Conservation (phyloP, 2,797 vertebrate species). For the Gadopsis marmoratus region DNA sequence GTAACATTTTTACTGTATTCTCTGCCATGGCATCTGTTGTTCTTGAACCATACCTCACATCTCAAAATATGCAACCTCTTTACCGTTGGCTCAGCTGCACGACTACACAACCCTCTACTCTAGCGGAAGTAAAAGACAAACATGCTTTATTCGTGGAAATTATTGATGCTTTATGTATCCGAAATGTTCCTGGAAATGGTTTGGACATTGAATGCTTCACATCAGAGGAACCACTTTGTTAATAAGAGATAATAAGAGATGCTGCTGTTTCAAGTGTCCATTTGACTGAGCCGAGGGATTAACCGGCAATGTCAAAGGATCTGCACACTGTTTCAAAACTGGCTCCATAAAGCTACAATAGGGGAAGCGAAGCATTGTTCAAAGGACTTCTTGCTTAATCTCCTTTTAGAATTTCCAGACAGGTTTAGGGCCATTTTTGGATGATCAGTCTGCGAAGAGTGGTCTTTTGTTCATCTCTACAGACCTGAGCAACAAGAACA, state of each 20-base stretch:
- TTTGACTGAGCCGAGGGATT: conserved; percentile 71
- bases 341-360: conserved; percentile 67
- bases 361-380: conserved; percentile 74
- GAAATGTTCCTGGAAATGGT: conserved; percentile 20
- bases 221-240: conserved; percentile 50
- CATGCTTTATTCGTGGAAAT: conserved; percentile 12
- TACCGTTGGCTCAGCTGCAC: conserved; percentile 40
- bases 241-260: conserved; percentile 59
- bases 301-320: conserved; percentile 69
- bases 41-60: conserved; percentile 23
- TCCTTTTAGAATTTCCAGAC: conserved; percentile 74
- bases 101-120: conserved; percentile 31
- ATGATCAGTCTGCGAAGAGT: conserved; percentile 48
- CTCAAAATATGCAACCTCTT: conserved; percentile 17
- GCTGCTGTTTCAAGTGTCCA: conserved; percentile 56
- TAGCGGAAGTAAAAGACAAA: conserved; percentile 25
- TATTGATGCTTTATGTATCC: conserved; percentile 21
- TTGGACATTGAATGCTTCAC: conserved; percentile 15
- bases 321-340: conserved; percentile 68
- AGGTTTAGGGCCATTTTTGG: conserved; percentile 68
- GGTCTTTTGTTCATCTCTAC: conserved; percentile 61
- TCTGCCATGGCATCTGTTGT: conserved; percentile 39
- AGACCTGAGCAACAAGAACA: conserved; percentile 53
- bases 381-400: conserved; percentile 74
- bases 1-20: conserved; percentile 35